These are phyloP conservation scores for Okamejei kenojei DNA, from an alignment of 2,797 vertebrate genomes.

Conservation along the genomic window DNA sequence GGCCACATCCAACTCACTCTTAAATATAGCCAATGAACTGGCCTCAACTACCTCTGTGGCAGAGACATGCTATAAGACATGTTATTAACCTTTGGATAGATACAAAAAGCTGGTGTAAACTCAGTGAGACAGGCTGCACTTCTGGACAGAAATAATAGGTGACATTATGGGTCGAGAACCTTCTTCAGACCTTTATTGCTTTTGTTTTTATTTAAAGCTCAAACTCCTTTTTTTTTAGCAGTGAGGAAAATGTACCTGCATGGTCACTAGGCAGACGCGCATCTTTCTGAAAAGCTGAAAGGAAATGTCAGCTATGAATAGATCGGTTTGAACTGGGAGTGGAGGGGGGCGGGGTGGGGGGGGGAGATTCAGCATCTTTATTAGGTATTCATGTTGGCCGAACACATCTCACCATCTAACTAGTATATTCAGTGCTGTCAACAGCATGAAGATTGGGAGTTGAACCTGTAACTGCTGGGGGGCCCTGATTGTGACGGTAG, in stretches of 20 bases:
- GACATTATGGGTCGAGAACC: too few species aligned
- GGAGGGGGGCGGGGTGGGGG: too few species aligned
- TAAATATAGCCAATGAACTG: too few species aligned
- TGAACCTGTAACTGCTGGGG: conserved; percentile 13
- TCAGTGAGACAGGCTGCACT: too few species aligned
- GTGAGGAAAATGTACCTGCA: background rate
- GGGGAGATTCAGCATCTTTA: background rate
- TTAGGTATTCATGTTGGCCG: background rate
- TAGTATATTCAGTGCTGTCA: conserved; percentile 6
- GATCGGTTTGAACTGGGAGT: background rate
- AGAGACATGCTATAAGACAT: too few species aligned
- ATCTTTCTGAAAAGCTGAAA: conserved; percentile 15
- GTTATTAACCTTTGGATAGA: too few species aligned
- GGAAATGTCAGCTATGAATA: conserved; percentile 10
- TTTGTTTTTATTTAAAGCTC: background rate
- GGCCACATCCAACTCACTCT: too few species aligned
- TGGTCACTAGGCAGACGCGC: background rate
- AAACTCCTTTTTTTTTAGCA: background rate
- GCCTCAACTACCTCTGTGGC: too few species aligned
- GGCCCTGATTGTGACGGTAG: background rate
- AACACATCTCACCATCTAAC: conserved; percentile 13
- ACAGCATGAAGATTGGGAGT: background rate
- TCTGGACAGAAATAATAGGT: too few species aligned
- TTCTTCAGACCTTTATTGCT: background rate
- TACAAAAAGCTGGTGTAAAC: too few species aligned